Evolutionary conservation across 2,888 invertebrate genomes (phyloP).

Genomic region (Clunio marinus): DNA sequence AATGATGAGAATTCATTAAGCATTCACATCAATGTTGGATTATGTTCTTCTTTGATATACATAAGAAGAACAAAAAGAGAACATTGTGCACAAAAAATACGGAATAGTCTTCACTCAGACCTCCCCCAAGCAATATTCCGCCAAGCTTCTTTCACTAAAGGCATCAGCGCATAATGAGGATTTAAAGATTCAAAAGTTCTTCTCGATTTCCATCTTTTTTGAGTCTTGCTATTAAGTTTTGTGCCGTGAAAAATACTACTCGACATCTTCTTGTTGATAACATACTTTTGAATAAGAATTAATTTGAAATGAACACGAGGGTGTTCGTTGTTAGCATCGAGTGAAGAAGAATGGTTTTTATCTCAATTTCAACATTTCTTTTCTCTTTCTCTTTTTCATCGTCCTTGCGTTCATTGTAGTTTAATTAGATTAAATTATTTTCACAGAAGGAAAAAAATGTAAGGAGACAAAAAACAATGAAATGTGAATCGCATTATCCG

Average conservation of each 20-base stretch:
- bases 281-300: constrained; percentile 31
- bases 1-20: constrained; percentile 11
- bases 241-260: constrained; percentile 11
- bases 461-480: constrained; percentile 8
- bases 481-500: constrained; percentile 20
- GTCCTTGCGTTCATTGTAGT: not conserved
- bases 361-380: constrained; percentile 13
- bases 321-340: not conserved
- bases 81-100: too few species aligned
- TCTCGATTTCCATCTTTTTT: not conserved
- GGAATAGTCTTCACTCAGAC: too few species aligned
- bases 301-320: constrained; percentile 34
- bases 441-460: not conserved
- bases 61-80: too few species aligned
- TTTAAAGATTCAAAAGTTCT: constrained; percentile 38
- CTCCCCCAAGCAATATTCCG: too few species aligned
- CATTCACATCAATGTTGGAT: constrained; percentile 34
- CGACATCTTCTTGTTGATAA: not conserved
- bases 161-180: constrained; percentile 27
- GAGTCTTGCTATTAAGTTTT: not conserved
- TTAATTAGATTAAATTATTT: constrained; percentile 32
- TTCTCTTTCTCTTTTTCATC: not conserved
- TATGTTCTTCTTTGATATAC: constrained; percentile 2
- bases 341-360: not conserved
- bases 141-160: too few species aligned